Percentiles rank a stretch among this genome's conserved stretches.
Evolutionary conservation across 2,888 invertebrate species (phyloP).

Genomic region (Acholoe squamosa): DNA sequence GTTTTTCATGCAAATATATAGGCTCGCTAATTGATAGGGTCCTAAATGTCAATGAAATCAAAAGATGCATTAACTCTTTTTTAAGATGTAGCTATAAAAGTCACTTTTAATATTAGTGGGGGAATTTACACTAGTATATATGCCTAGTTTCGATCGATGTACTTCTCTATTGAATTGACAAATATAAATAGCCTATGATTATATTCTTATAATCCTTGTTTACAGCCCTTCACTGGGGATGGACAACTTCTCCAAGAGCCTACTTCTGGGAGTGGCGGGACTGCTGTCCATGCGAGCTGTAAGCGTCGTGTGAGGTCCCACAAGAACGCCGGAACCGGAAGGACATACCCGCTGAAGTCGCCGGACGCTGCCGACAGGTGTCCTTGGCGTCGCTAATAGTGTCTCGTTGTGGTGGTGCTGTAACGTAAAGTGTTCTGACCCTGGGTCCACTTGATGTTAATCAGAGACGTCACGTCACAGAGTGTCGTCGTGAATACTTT

Average conservation of each 20-base stretch:
- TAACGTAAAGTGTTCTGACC: slow-evolving; percentile 44
- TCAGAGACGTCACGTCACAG: not conserved
- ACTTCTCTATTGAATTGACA: too few species aligned
- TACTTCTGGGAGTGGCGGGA: not conserved
- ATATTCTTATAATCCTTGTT: not conserved
- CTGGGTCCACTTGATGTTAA: slow-evolving; percentile 39
- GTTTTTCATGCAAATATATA: too few species aligned
- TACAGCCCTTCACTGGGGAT: slow-evolving; percentile 5
- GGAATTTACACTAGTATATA: too few species aligned
- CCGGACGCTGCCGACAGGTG: not conserved
- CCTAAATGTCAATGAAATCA: too few species aligned
- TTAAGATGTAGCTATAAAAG: too few species aligned
- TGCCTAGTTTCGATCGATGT: too few species aligned
- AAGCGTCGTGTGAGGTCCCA: slow-evolving; percentile 28
- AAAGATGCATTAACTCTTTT: too few species aligned
- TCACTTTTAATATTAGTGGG: too few species aligned
- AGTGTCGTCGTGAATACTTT: not conserved
- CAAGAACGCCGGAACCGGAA: slow-evolving; percentile 2
- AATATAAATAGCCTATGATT: too few species aligned
- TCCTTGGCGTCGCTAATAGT: slow-evolving; percentile 36
- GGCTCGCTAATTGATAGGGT: too few species aligned
- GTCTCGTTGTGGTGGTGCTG: slow-evolving; percentile 43
- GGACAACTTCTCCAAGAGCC: slow-evolving; percentile 23
- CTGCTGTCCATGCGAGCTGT: slow-evolving; percentile 34
- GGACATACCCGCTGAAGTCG: not conserved